Evolutionary conservation across 2,888 invertebrate species (phyloP).

Genomic region (Chymomyza caudatula): DNA sequence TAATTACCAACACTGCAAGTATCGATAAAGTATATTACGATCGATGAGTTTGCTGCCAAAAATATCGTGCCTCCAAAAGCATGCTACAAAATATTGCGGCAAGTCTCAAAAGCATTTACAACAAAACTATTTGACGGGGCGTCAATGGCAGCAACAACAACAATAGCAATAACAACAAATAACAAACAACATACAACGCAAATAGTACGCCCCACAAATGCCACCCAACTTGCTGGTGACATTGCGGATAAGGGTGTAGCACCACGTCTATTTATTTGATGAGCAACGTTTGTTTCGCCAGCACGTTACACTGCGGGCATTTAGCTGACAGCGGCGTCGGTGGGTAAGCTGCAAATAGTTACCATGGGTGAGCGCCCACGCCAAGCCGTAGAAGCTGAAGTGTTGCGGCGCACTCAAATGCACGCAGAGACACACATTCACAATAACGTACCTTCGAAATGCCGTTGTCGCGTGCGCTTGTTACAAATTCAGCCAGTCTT

Average conservation of each 20-base stretch:
- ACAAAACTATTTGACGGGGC: not conserved
- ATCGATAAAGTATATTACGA: not conserved
- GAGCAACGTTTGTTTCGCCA: conserved; percentile 3
- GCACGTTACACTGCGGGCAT: not conserved
- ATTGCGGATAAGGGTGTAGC: not conserved
- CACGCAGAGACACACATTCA: not conserved
- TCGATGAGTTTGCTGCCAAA: not conserved
- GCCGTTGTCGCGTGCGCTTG: conserved; percentile 7
- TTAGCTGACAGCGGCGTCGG: not conserved
- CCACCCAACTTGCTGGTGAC: not conserved
- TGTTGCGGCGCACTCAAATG: conserved; percentile 20
- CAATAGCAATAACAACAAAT: not conserved
- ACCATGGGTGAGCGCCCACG: not conserved
- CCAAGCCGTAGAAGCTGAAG: conserved; percentile 7
- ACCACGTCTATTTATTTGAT: conserved; percentile 1
- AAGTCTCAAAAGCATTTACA: not conserved
- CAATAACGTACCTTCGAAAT: not conserved
- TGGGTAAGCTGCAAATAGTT: not conserved
- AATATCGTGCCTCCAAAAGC: not conserved
- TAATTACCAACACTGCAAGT: not conserved
- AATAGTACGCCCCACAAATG: conserved; percentile 7
- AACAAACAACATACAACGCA: conserved; percentile 9
- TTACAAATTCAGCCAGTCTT: conserved; percentile 22
- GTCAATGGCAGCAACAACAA: not conserved
- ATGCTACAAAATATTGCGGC: not conserved